Base-by-base conservation (phyloP, 2,113 vertebrate species). In the Dromaius novaehollandiae region DNA sequence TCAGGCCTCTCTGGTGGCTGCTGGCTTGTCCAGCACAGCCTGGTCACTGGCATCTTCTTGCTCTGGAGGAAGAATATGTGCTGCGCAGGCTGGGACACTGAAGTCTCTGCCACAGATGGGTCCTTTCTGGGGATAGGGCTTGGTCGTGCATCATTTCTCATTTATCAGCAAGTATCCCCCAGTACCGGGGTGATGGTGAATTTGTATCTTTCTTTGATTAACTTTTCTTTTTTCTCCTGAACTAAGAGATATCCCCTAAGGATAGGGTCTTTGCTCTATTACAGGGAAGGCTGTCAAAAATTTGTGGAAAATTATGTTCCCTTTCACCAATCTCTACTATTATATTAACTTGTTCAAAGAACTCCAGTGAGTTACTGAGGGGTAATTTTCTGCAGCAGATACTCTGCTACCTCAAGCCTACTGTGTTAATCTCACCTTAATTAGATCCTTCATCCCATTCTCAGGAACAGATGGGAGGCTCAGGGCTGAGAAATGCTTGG, bases 341-440 rank as follows among this genome's bases (percentile, higher is more conserved):
- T 82, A 82, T 76, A 76, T 88, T 93, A 82, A 82, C 73, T 30
- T 30, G n/a, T 51, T 83, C 44, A 51, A 65, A 96, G 75, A 86
- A 42, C 89, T 93, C 69, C 74, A 80, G 83, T 80, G 86, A 80
- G 46, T 73, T 71, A 90, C 89, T 55, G 89, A 88, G 42, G 61
- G 20, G 25, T 42, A 53, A 17, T 91, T 93, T 89, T 24, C 70
- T 93, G 71, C 91, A 90, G 82, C 83, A 90, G 95, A 74, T 68
- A 36, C 44, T 83, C 64, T 70, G 76, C 65, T 90, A 91, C 94
- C 94, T 93, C 40, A 0, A 91, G 90, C 82, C 76, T 38, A 9
- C 77, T 36, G 1, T 82, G 78, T 81, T 93, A 94, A 94, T 90
- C 89, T 95, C 32, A 36, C 26, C 46, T 96, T 96, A 96, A 95